These are phyloP conservation scores for Bedellia somnulentella DNA, from an alignment of 2,888 invertebrate genomes.

Conservation along the genomic window DNA sequence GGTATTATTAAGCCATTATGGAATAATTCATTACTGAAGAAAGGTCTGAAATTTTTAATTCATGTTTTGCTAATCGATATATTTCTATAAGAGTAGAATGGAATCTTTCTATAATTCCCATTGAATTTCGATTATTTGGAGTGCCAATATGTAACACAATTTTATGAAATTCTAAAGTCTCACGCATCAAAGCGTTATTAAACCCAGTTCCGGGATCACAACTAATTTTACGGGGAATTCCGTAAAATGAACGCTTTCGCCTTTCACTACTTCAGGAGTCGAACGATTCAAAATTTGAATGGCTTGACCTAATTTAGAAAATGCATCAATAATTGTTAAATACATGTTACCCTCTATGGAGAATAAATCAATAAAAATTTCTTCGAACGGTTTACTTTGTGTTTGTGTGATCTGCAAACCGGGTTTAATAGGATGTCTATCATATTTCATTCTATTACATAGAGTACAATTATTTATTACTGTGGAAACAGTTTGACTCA, in stretches of 20 bases:
- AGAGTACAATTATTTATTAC: constrained; percentile 7
- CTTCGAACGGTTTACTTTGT: constrained; percentile 11
- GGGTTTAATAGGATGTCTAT: constrained; percentile 12
- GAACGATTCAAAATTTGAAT: background rate
- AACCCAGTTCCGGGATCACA: constrained; percentile 2
- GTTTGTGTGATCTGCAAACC: constrained; percentile 13
- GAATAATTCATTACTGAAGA: constrained; percentile 1
- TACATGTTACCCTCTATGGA: background rate
- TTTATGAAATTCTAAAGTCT: constrained; percentile 1
- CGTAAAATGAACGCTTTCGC: too few relatives aligned
- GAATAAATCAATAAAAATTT: constrained; percentile 7
- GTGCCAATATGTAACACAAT: background rate
- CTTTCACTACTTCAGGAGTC: background rate
- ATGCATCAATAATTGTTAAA: constrained; percentile 1
- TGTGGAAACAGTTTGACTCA: constrained; percentile 4
- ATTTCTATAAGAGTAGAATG: constrained; percentile 2
- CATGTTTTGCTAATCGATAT: background rate
- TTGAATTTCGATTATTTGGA: constrained; percentile 1
- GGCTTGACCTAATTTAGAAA: constrained; percentile 2
- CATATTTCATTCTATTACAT: constrained; percentile 6
- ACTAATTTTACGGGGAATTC: background rate
- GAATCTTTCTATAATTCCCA: constrained; percentile 3
- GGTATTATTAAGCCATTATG: constrained; percentile 14
- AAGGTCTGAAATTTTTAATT: constrained; percentile 1
- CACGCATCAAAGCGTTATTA: background rate